Conservation (phyloP, 2,888 invertebrate species). For the Argynnis bischoffii region DNA sequence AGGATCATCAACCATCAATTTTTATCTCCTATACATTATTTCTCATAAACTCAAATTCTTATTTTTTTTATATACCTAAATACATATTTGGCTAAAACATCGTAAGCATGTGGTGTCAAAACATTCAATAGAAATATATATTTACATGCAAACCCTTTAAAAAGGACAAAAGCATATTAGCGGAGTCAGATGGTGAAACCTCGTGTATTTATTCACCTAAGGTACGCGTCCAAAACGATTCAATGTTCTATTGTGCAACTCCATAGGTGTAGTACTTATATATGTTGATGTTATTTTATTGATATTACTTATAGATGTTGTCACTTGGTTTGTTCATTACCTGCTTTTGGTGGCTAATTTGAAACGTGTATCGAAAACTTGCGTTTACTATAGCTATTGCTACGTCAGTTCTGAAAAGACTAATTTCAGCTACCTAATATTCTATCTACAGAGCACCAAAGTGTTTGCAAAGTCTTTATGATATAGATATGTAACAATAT, state of each 20-base stretch:
- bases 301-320: slow-evolving; percentile 12
- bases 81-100: no score
- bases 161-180: slow-evolving; percentile 18
- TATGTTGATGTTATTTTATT: slow-evolving; percentile 47
- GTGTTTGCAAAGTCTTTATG: no score
- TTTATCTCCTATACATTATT: no score
- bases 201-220: slow-evolving; percentile 54
- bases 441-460: no score
- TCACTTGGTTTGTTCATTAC: slow-evolving; percentile 14
- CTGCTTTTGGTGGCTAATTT: neutral
- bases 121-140: no score
- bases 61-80: no score
- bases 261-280: slow-evolving; percentile 7
- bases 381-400: neutral
- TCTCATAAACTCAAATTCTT: no score
- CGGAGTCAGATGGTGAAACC: slow-evolving; percentile 36
- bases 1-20: no score
- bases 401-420: no score
- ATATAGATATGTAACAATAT: no score
- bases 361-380: neutral
- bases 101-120: no score
- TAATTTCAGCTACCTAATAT: no score
- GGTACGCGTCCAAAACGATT: slow-evolving; percentile 59
- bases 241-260: slow-evolving; percentile 71
- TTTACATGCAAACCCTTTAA: neutral